phyloP scores from a whole-genome alignment of 2,113 vertebrate species.

The Datnioides undecimradiatus region DNA sequence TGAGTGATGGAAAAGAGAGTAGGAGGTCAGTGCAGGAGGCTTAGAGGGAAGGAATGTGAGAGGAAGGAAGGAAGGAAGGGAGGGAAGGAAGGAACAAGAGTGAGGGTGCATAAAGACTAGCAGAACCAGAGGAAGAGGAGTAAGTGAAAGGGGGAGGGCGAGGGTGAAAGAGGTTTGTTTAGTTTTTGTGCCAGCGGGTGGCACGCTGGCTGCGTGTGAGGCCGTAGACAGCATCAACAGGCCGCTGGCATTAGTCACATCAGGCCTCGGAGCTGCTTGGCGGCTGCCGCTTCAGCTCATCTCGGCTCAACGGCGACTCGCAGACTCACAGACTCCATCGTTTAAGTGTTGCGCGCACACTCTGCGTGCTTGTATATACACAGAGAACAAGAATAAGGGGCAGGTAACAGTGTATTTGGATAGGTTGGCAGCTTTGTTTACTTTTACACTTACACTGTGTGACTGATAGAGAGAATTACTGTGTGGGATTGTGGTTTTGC shows the following conservation, averaged over 20 bases:
- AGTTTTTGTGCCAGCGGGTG: constrained; percentile 55
- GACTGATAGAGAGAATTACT: constrained; percentile 68
- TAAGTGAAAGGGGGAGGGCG: neutral
- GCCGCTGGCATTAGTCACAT: constrained; percentile 51
- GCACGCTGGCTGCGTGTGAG: constrained; percentile 51
- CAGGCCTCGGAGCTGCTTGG: constrained; percentile 31
- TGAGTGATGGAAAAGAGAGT: constrained; percentile 36
- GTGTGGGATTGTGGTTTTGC: constrained; percentile 53
- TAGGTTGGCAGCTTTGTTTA: constrained; percentile 68
- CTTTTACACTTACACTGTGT: constrained; percentile 68
- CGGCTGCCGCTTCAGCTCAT: constrained; percentile 7
- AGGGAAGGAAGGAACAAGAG: constrained; percentile 37
- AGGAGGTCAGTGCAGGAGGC: constrained; percentile 35
- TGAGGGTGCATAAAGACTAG: constrained; percentile 35
- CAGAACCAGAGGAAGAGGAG: constrained; percentile 37
- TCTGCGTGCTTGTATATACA: constrained; percentile 60
- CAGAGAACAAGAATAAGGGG: constrained; percentile 51
- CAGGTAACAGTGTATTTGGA: constrained; percentile 67
- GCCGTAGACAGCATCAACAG: constrained; percentile 53
- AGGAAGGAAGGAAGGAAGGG: constrained; percentile 37
- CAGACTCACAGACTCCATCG: constrained; percentile 68
- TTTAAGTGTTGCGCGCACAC: constrained; percentile 61
- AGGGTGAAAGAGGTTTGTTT: constrained; percentile 56
- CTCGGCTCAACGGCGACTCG: constrained; percentile 14
- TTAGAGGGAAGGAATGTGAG: constrained; percentile 47